Evolutionary conservation across 1,140 invertebrate species (phyloP).

Genomic region (Aphis craccivora): DNA sequence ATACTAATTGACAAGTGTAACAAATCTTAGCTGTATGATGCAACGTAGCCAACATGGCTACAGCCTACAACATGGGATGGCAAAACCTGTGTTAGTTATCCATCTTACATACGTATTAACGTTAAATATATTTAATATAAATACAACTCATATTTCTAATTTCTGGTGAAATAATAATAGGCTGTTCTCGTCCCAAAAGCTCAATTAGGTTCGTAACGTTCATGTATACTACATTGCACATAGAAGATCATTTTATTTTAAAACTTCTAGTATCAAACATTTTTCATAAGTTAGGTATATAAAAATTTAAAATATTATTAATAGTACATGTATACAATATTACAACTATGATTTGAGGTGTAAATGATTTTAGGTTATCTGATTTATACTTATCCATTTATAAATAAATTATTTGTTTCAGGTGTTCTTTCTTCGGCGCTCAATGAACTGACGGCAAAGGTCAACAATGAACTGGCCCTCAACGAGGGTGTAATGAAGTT

Average conservation of each 20-base stretch:
- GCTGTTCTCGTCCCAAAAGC: not conserved
- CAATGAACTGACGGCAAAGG: slow-evolving; percentile 83
- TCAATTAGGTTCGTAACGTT: not conserved
- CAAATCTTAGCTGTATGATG: no score
- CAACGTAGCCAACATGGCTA: no score
- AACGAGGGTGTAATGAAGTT: slow-evolving; percentile 87
- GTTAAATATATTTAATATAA: no score
- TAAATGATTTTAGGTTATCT: not conserved
- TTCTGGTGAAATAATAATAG: not conserved
- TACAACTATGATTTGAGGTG: not conserved
- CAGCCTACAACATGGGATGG: no score
- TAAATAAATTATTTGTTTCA: slow-evolving; percentile 59
- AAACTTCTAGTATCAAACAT: not conserved
- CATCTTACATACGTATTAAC: no score
- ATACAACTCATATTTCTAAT: not conserved
- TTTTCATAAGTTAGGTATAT: no score
- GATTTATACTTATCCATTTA: not conserved
- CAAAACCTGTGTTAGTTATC: no score
- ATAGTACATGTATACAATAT: not conserved
- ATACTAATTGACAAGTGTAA: no score
- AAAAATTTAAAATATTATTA: not conserved
- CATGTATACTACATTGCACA: no score
- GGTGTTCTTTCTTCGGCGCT: slow-evolving; percentile 84
- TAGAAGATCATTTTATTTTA: not conserved
- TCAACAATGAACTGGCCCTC: slow-evolving; percentile 84